Evolutionary conservation across 2,797 vertebrate genomes (phyloP).

Genomic region (Phataginus tricuspis): DNA sequence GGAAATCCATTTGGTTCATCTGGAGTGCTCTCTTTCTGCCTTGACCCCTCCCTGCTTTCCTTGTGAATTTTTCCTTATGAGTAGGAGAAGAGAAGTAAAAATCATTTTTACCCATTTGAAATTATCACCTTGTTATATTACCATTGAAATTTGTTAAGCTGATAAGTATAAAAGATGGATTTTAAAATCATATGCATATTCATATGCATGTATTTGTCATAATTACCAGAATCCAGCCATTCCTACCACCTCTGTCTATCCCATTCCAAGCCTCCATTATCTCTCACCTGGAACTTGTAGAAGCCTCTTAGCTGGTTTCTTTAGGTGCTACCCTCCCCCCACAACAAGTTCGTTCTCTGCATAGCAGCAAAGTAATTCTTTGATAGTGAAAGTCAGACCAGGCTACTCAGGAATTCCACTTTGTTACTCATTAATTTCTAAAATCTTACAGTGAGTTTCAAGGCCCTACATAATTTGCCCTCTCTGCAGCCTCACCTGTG

Average conservation of each 20-base stretch:
- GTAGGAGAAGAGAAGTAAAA: background rate
- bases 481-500: background rate
- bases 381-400: background rate
- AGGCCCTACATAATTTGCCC: background rate
- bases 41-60: background rate
- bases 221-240: background rate
- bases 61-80: background rate
- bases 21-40: background rate
- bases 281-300: background rate
- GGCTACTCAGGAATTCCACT: background rate
- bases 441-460: background rate
- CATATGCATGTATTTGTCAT: background rate
- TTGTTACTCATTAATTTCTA: background rate
- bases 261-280: background rate
- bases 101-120: background rate
- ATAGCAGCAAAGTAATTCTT: background rate
- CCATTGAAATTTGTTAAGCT: background rate
- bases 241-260: background rate
- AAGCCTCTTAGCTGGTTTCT: background rate
- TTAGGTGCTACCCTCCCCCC: background rate
- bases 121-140: background rate
- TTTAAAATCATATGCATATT: background rate
- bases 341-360: background rate
- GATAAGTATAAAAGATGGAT: background rate
- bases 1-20: background rate